Conservation (phyloP, 2,113 vertebrate genomes). For the Microcebus tavaratra region DNA sequence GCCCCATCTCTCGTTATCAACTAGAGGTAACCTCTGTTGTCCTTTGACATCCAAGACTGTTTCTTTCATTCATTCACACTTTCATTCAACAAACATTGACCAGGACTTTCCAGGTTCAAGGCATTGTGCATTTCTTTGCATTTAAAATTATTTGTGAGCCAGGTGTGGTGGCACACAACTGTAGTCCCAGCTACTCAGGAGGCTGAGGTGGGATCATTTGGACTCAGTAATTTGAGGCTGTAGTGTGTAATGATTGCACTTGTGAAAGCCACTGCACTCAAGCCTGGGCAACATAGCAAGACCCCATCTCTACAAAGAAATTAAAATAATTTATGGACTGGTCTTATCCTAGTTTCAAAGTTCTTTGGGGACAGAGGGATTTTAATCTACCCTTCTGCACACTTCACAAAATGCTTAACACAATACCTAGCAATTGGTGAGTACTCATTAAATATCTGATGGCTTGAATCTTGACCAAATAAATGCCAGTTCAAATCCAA, state of each 20-base stretch:
- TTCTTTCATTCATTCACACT: conserved; percentile 9
- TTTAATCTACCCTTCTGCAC: neutral
- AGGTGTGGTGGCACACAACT: no score
- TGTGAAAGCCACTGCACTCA: neutral
- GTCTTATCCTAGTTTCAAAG: neutral
- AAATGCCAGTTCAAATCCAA: neutral
- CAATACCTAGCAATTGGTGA: neutral
- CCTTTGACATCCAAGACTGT: neutral
- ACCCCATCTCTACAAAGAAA: neutral
- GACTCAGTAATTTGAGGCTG: no score
- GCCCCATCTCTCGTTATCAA: neutral
- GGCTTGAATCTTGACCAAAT: conserved; percentile 3
- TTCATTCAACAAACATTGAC: neutral
- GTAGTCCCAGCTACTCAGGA: no score
- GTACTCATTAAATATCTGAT: neutral
- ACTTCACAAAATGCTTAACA: neutral
- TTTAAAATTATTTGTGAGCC: neutral
- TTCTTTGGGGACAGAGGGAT: neutral
- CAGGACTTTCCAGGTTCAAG: neutral
- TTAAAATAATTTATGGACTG: neutral
- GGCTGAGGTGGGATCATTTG: no score
- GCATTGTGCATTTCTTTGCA: neutral
- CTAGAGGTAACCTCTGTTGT: neutral
- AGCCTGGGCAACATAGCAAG: neutral
- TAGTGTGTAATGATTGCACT: no score